Evolutionary conservation across 2,113 vertebrate species (phyloP), one percentile per base, ranked within the genome.

Genomic region (Hemiscyllium ocellatum): DNA sequence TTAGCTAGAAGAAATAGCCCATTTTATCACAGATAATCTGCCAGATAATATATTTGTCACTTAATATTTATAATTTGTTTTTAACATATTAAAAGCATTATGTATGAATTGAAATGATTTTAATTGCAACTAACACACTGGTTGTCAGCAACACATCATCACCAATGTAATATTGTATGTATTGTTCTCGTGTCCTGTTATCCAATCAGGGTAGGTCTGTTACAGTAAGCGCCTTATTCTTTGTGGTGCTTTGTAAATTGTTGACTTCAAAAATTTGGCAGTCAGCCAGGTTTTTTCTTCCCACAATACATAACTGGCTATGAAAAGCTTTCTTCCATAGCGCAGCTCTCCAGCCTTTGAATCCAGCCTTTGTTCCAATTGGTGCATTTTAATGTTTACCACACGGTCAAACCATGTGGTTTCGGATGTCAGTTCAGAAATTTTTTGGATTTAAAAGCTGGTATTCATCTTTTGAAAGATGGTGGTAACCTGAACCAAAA

Each of bases 371-470:
- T 95, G 94, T 95, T 95, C 68, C 47, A 95, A 76, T 76, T 95
- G 94, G 47, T 95, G 94, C 29, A 50, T 26, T 72, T 76, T 95
- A 95, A 95, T 95, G 94, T 72, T 95, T 72, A 95, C 94, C 94
- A 50, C 68, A 52, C 26, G 76, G 69, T 76, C 69, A 95, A 95
- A 76, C 94, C 94, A 95, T 95, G 47, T 95, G 66, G 94, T 42
- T 95, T 95, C 94, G 17, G 94, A 95, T 95, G 68, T 95, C 69
- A 72, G 42, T 29, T 95, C 68, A 50, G 47, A 95, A 95, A 95
- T 95, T 95, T 68, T 72, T 50, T 2, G 69, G 68, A 52, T 72
- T 95, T 95, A 95, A 95, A 95, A 95, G 94, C 94, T 72, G 24
- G 42, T 76, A 52, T 26, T 95, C 94, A 95, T 68, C 42, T 95